Evolutionary conservation across 1,140 invertebrate genomes (phyloP).

Genomic region (Sesamia nonagrioides): DNA sequence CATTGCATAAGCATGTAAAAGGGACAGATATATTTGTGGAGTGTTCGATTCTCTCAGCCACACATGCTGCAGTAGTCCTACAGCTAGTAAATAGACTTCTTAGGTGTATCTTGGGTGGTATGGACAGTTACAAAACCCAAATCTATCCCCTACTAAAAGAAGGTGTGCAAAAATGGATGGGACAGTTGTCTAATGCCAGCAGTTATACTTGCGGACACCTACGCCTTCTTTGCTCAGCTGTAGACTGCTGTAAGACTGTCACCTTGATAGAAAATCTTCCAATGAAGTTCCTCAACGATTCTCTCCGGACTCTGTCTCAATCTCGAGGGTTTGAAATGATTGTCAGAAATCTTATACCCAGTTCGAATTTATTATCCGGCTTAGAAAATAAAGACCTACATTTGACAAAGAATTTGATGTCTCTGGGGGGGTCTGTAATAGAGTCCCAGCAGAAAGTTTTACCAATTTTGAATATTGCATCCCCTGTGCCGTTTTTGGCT

Average conservation of each 20-base stretch:
- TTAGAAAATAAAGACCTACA: constrained; percentile 80
- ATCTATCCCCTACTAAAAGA: constrained; percentile 77
- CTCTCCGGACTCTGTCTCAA: constrained; percentile 60
- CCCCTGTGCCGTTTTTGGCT: constrained; percentile 86
- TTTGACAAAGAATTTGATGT: constrained; percentile 79
- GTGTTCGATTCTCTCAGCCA: constrained; percentile 82
- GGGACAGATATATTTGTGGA: constrained; percentile 82
- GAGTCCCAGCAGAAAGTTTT: constrained; percentile 84
- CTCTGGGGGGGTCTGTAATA: constrained; percentile 80
- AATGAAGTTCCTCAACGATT: constrained; percentile 67
- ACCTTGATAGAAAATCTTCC: constrained; percentile 64
- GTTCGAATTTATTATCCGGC: constrained; percentile 85
- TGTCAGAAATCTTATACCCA: constrained; percentile 66
- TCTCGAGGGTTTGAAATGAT: constrained; percentile 71
- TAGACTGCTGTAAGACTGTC: constrained; percentile 76
- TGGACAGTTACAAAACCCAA: constrained; percentile 68
- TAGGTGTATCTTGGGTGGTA: constrained; percentile 58
- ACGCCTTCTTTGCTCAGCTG: constrained; percentile 66
- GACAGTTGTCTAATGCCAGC: constrained; percentile 65
- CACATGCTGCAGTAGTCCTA: constrained; percentile 85
- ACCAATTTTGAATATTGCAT: constrained; percentile 83
- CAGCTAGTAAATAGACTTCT: constrained; percentile 74
- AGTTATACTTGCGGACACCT: constrained; percentile 78
- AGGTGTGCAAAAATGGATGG: constrained; percentile 75
- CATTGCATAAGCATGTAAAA: constrained; percentile 87